Conservation (phyloP, 2,888 invertebrate genomes). For the Luffia ferchaultella region DNA sequence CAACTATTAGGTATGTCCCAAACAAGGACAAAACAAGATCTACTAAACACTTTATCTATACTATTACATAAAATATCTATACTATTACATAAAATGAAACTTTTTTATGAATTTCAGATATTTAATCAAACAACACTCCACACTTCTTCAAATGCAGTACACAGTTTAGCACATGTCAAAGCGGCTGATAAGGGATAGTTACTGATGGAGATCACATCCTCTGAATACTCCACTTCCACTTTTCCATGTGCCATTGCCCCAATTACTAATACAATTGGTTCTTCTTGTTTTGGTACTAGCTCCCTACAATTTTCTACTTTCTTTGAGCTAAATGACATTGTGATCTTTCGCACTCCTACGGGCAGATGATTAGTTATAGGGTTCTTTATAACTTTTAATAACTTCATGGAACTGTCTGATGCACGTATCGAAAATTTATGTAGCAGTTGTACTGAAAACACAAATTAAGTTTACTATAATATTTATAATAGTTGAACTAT, state of each 20-base stretch:
- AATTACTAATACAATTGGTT: slow-evolving; percentile 88
- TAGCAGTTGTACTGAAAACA: slow-evolving; percentile 87
- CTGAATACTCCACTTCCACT: slow-evolving; percentile 87
- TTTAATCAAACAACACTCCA: slow-evolving; percentile 77
- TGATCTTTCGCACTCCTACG: slow-evolving; percentile 89
- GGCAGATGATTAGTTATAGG: slow-evolving; percentile 95
- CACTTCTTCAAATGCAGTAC: slow-evolving; percentile 92
- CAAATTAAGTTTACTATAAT: not conserved
- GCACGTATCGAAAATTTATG: slow-evolving; percentile 95
- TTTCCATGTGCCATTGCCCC: slow-evolving; percentile 99
- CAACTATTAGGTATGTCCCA: no score
- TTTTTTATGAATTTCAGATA: no score
- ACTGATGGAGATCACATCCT: slow-evolving; percentile 91
- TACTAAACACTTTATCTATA: no score
- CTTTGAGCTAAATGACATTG: slow-evolving; percentile 89
- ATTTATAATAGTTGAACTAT: not conserved
- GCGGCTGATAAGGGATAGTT: slow-evolving; percentile 97
- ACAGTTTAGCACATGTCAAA: slow-evolving; percentile 93
- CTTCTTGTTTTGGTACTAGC: slow-evolving; percentile 79
- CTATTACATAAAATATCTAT: no score
- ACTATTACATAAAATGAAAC: no score
- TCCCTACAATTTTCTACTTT: slow-evolving; percentile 74
- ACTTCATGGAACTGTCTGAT: slow-evolving; percentile 85
- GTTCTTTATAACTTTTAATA: slow-evolving; percentile 96
- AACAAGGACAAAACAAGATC: no score